These are phyloP conservation scores for Halocaridina rubra DNA, from an alignment of 2,888 invertebrate species.

Conservation along the genomic window DNA sequence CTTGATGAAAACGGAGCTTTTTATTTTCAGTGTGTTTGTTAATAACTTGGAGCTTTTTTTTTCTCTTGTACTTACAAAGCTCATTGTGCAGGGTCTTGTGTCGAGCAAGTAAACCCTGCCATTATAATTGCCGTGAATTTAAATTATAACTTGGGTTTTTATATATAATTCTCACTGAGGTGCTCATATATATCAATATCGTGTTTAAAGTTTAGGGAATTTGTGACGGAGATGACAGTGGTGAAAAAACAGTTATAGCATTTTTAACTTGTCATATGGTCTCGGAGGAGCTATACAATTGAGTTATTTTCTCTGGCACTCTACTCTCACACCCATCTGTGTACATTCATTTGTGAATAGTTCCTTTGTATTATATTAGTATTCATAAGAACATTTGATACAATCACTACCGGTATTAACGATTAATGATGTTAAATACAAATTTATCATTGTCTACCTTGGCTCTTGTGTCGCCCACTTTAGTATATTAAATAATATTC, in stretches of 20 bases:
- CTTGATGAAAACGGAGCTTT: constrained; percentile 17
- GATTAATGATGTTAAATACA: constrained; percentile 57
- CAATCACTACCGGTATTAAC: constrained; percentile 61
- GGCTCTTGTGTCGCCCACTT: constrained; percentile 28
- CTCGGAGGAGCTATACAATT: constrained; percentile 30
- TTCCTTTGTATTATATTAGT: constrained; percentile 63
- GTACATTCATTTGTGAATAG: constrained; percentile 63
- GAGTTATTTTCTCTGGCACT: constrained; percentile 43
- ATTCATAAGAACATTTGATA: constrained; percentile 58
- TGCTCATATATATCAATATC: constrained; percentile 32
- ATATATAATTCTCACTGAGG: constrained; percentile 17
- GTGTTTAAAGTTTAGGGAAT: constrained; percentile 8
- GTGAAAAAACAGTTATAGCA: not conserved
- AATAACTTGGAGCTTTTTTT: too few species aligned
- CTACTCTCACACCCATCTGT: constrained; percentile 46
- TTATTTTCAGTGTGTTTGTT: too few species aligned
- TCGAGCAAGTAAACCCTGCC: not conserved
- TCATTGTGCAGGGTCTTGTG: not conserved
- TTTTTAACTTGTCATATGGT: constrained; percentile 15
- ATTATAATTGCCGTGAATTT: not conserved
- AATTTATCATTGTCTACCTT: constrained; percentile 56
- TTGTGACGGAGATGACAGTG: not conserved
- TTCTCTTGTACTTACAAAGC: constrained; percentile 23
- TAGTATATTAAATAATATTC: constrained; percentile 15
- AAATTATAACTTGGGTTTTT: not conserved